These are phyloP conservation scores for Onychostoma macrolepis DNA, from an alignment of 2,113 vertebrate species.

Conservation along the genomic window DNA sequence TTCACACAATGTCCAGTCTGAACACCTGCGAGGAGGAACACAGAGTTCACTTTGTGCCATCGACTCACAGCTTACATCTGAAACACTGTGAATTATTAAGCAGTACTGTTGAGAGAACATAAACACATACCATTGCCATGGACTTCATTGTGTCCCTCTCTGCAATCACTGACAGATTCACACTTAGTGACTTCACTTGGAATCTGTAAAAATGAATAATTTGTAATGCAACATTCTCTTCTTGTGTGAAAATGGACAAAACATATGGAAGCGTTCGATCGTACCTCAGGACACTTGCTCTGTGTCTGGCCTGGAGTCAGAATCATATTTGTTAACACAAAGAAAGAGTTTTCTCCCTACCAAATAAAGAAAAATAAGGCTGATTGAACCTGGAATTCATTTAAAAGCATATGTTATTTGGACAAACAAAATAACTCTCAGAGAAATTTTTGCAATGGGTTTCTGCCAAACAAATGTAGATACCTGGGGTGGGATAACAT, in stretches of 20 bases:
- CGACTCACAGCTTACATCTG: not conserved
- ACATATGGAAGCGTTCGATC: not conserved
- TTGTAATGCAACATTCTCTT: not conserved
- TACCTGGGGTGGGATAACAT: constrained; percentile 89
- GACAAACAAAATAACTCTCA: not conserved
- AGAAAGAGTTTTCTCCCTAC: constrained; percentile 81
- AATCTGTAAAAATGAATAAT: constrained; percentile 62
- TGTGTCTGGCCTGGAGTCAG: constrained; percentile 81
- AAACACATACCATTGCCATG: constrained; percentile 77
- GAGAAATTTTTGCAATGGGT: not conserved
- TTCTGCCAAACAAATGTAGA: not conserved
- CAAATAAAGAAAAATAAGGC: not conserved
- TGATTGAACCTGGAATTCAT: not conserved
- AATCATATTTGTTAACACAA: constrained; percentile 85
- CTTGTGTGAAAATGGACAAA: not conserved
- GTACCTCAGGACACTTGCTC: constrained; percentile 80
- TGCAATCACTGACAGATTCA: constrained; percentile 61
- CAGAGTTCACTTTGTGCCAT: not conserved
- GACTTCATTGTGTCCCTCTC: constrained; percentile 64
- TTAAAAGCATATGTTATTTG: too few relatives aligned
- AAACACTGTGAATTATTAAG: not conserved
- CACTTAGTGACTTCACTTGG: constrained; percentile 73
- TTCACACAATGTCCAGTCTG: constrained; percentile 79
- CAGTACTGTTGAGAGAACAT: not conserved
- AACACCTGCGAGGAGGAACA: constrained; percentile 70